A percentile compares a stretch with the other conserved stretches of the same genome.
Conservation (phyloP, 2,113 vertebrate genomes). For the Charadrius vociferus region DNA sequence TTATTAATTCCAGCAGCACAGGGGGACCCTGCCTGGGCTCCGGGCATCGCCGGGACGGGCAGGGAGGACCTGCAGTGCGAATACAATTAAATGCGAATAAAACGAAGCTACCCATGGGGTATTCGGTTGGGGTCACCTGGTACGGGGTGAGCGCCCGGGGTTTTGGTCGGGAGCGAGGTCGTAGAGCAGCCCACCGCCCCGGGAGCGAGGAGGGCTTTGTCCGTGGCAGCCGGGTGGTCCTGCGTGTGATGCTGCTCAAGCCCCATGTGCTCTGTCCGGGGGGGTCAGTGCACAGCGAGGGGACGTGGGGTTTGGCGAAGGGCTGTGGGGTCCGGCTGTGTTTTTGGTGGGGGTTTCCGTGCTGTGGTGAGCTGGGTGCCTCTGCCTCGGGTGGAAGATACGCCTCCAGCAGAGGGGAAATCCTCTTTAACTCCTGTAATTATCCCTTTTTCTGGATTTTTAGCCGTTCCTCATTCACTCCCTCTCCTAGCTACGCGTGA, state of each 20-base stretch:
- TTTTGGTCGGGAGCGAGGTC: background rate
- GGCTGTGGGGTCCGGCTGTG: background rate
- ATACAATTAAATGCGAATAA: background rate
- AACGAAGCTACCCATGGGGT: background rate
- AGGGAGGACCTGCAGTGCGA: background rate
- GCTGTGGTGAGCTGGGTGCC: background rate
- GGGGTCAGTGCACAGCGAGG: background rate
- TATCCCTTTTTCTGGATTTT: background rate
- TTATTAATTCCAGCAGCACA: background rate
- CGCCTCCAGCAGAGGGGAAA: background rate
- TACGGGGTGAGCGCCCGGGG: fast-evolving
- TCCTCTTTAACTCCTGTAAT: background rate
- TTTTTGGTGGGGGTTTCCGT: background rate
- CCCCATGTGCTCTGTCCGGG: background rate
- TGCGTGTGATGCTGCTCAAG: background rate
- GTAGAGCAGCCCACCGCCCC: no score
- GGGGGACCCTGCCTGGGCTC: background rate
- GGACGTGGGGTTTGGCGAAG: background rate
- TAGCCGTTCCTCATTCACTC: background rate
- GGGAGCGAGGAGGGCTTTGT: no score
- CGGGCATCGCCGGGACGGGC: fast-evolving
- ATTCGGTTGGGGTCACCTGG: background rate
- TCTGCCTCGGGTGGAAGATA: background rate
- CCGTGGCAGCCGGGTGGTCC: background rate
- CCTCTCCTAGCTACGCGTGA: background rate